Evolutionary conservation across 2,888 invertebrate genomes (phyloP), one percentile per base, ranked within the genome.

Genomic region (Fragum whitleyi): DNA sequence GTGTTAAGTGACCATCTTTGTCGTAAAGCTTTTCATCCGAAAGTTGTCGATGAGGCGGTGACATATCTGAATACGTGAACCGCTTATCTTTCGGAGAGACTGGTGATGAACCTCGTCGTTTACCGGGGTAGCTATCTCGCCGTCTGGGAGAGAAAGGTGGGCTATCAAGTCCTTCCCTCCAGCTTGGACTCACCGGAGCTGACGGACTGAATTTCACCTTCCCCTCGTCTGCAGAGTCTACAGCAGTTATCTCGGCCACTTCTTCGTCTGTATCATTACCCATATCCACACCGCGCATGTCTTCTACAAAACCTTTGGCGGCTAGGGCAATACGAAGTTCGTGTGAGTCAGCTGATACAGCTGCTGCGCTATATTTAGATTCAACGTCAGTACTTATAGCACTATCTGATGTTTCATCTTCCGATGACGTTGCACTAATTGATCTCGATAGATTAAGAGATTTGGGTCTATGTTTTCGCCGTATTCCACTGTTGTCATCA

Each of bases 161-260:
- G 67, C 91, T 91, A 32, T 92, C 91, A 11, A 92, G 74, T 6
- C 92, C 92, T 74, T 91, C 92, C 21, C 92, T 83, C 93, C 93
- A 92, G 70, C 91, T 92, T 2, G 93, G 93, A 79, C 92, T 93
- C n/a, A 92, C 86, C 0, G 93, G 93, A 0, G 92, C 92, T 9
- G 91, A 89, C 0, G 91, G 92, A 81, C 90, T 91, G 68, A 82
- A 83, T 16, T 80, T 70, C 7, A 78, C 71, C 29, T 84, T 87
- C 28, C 74, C 85, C 19, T 75, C 81, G 39, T 74, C 74, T 51
- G 70, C 53, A n/a, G 84, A 85, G 9, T 77, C 79, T 53, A 74
- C 78, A 19, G 85, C 80, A 47, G 83, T 79, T 29, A 86, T 72
- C 67, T 87, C 86, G 1, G 85, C 86, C 32, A 87, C 80, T 47